Evolutionary conservation across 2,113 vertebrate genomes (phyloP).

Genomic region (Nothobranchius furzeri): DNA sequence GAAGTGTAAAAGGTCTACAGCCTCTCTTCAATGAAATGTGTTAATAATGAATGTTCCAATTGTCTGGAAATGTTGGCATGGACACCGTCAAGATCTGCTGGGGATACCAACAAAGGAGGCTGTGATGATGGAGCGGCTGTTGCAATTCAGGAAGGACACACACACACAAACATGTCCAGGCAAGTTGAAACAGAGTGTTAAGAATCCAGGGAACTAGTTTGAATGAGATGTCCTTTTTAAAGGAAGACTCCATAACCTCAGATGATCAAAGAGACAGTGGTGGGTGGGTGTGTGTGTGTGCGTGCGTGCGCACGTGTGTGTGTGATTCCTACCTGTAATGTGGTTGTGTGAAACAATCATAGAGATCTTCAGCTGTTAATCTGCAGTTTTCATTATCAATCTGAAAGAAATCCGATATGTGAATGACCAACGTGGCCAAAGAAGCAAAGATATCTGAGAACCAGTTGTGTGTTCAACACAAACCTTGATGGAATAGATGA

Average conservation of each 20-base stretch:
- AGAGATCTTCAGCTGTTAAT: constrained; percentile 84
- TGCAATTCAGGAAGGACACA: constrained; percentile 7
- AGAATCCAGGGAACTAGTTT: constrained; percentile 9
- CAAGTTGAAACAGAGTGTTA: constrained; percentile 27
- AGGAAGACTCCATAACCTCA: background rate
- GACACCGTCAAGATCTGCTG: constrained; percentile 17
- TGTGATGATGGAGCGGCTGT: constrained; percentile 7
- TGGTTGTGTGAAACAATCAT: constrained; percentile 85
- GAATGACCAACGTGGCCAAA: background rate
- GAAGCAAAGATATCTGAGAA: background rate
- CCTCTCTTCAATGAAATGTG: background rate
- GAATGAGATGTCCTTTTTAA: background rate
- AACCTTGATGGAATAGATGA: constrained; percentile 85
- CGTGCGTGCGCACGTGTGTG: too few species aligned
- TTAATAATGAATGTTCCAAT: background rate
- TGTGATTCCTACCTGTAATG: constrained; percentile 81
- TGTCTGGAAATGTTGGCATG: constrained; percentile 44
- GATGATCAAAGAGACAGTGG: background rate
- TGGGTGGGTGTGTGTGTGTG: background rate
- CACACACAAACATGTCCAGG: constrained; percentile 12
- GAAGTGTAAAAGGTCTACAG: background rate
- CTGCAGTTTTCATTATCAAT: constrained; percentile 70
- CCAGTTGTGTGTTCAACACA: constrained; percentile 31
- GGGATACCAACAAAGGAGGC: constrained; percentile 7
- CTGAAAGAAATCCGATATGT: constrained; percentile 70